phyloP scores from a whole-genome alignment of 2,888 invertebrate genomes.

The Rhagium mordax region DNA sequence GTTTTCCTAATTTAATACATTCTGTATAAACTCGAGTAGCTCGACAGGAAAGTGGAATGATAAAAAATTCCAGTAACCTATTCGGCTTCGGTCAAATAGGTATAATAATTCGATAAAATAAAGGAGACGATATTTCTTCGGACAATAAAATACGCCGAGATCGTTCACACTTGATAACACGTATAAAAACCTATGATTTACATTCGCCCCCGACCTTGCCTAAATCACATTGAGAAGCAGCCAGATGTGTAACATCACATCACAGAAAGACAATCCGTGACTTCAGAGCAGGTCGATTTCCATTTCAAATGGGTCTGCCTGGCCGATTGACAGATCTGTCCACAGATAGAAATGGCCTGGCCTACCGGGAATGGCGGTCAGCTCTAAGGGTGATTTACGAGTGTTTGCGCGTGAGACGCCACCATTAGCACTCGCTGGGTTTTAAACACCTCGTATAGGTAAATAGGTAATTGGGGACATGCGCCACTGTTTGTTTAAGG shows the following conservation, averaged over 20 bases:
- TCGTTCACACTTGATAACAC: not conserved
- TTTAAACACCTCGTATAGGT: slow-evolving; percentile 66
- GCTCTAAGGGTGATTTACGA: slow-evolving; percentile 61
- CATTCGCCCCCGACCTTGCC: slow-evolving; percentile 13
- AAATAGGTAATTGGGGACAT: slow-evolving; percentile 66
- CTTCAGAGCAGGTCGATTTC: slow-evolving; percentile 22
- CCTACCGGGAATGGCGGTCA: slow-evolving; percentile 27
- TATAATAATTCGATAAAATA: not conserved
- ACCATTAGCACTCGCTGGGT: slow-evolving; percentile 59
- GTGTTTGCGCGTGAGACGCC: slow-evolving; percentile 60
- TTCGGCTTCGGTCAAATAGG: not conserved
- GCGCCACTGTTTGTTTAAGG: slow-evolving; percentile 64
- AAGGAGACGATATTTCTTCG: not conserved
- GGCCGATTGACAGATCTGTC: slow-evolving; percentile 31
- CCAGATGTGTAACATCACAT: slow-evolving; percentile 23
- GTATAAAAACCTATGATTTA: slow-evolving; percentile 19
- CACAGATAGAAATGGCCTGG: slow-evolving; percentile 19
- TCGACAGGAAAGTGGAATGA: too few relatives aligned
- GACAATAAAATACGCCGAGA: not conserved
- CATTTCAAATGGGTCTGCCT: slow-evolving; percentile 29
- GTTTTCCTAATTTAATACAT: too few relatives aligned
- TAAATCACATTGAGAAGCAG: not conserved
- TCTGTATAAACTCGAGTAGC: too few relatives aligned
- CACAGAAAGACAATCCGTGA: slow-evolving; percentile 19
- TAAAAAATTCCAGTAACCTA: not conserved